Evolutionary conservation across 2,797 vertebrate species (phyloP).

Genomic region (Rhodeus uyekii): DNA sequence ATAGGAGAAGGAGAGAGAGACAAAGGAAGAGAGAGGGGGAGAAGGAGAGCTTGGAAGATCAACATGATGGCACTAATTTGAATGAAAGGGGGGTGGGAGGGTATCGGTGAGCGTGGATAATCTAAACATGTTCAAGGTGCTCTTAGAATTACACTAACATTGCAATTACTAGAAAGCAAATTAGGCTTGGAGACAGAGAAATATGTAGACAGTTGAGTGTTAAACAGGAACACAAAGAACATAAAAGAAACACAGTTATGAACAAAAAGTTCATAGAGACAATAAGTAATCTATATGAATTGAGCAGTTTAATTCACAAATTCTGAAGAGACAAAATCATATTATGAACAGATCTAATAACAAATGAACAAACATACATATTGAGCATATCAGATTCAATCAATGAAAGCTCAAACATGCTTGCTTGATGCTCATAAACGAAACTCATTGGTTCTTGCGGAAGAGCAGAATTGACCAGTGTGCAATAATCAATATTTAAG

Average conservation of each 20-base stretch:
- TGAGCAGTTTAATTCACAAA: not conserved
- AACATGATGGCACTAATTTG: conserved; percentile 44
- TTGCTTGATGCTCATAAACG: not conserved
- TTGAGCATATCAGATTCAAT: not conserved
- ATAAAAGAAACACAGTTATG: not conserved
- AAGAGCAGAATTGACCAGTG: not conserved
- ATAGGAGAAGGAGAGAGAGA: conserved; percentile 15
- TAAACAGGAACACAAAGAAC: not conserved
- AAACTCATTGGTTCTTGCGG: not conserved
- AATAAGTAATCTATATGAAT: not conserved
- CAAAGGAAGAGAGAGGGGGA: conserved; percentile 33
- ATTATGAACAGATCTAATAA: not conserved
- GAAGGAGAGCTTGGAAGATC: conserved; percentile 38
- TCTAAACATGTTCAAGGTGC: conserved; percentile 24
- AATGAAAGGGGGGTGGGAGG: conserved; percentile 16
- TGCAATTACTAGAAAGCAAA: conserved; percentile 4
- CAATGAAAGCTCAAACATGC: not conserved
- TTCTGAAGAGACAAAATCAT: not conserved
- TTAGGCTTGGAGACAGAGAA: not conserved
- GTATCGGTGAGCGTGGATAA: conserved; percentile 5
- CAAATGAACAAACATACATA: not conserved
- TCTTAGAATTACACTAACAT: conserved; percentile 8
- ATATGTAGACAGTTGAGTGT: not conserved
- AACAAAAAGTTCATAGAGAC: not conserved
- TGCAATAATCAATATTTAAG: not conserved